phyloP scores from a whole-genome alignment of 2,888 invertebrate species.

The Quadriops clusia region DNA sequence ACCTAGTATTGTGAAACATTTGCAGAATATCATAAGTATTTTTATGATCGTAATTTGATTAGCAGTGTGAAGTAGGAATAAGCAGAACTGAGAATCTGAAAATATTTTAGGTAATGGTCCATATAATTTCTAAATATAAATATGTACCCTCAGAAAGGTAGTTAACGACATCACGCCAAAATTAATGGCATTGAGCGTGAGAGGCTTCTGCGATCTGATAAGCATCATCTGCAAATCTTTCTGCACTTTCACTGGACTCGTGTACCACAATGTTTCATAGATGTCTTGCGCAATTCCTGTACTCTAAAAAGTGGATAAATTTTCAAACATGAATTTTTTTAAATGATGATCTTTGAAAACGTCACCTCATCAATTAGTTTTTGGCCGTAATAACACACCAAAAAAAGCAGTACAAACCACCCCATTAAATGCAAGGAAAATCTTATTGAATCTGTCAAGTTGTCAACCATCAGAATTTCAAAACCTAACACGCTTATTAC shows the following conservation, averaged over 20 bases:
- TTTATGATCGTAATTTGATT: too few relatives aligned
- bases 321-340: neutral
- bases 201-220: slow-evolving; percentile 16
- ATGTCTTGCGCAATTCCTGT: slow-evolving; percentile 14
- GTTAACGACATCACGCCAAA: slow-evolving; percentile 14
- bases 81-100: slow-evolving; percentile 12
- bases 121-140: slow-evolving; percentile 1
- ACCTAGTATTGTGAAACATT: too few relatives aligned
- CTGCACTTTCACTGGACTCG: slow-evolving; percentile 12
- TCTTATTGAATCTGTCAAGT: slow-evolving; percentile 18
- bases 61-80: slow-evolving; percentile 14
- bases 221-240: slow-evolving; percentile 16
- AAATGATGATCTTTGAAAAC: too few relatives aligned
- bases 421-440: slow-evolving; percentile 20
- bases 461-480: slow-evolving; percentile 18
- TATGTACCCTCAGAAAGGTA: slow-evolving; percentile 15
- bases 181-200: slow-evolving; percentile 16
- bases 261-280: slow-evolving; percentile 16
- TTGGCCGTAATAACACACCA: slow-evolving; percentile 22
- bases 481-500: slow-evolving; percentile 21
- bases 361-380: slow-evolving; percentile 22
- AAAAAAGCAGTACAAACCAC: slow-evolving; percentile 20
- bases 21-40: too few relatives aligned
- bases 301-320: slow-evolving; percentile 13
- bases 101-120: neutral